A percentile compares a stretch with the other conserved stretches of the same genome.
These are phyloP conservation scores for Cryptoleucopteryx plumbea DNA, from an alignment of 2,113 vertebrate genomes.

Conservation along the genomic window DNA sequence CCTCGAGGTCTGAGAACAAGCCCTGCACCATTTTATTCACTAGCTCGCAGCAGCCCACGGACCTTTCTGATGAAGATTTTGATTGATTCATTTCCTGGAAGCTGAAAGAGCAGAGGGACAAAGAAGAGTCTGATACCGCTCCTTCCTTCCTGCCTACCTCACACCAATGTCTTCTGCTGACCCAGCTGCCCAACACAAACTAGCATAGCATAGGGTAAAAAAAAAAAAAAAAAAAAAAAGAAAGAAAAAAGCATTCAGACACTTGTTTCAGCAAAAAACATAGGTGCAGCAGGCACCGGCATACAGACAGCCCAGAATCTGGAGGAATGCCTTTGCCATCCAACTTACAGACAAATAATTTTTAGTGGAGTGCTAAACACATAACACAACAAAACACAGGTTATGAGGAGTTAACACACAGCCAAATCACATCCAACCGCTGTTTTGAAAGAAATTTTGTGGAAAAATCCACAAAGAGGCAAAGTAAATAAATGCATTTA, in stretches of 20 bases:
- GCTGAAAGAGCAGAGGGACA: background rate
- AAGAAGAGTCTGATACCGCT: background rate
- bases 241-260: background rate
- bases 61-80: background rate
- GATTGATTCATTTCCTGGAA: background rate
- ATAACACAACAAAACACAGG: background rate
- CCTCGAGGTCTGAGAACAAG: background rate
- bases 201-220: background rate
- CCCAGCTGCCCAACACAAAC: background rate
- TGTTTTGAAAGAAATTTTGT: background rate
- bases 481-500: background rate
- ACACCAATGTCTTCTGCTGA: background rate
- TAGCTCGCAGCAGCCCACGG: rapidly evolving
- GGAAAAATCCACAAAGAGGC: background rate
- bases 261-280: background rate
- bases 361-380: too few species aligned
- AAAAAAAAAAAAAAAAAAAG: too few species aligned
- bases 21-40: background rate
- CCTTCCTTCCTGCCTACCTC: background rate
- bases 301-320: background rate
- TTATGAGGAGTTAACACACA: background rate
- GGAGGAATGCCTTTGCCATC: background rate
- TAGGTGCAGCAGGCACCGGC: background rate
- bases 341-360: background rate
- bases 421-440: background rate